Evolutionary conservation across 2,797 vertebrate genomes (phyloP), one percentile per base, ranked within the genome.

Genomic region (Yasuhikotakia modesta): DNA sequence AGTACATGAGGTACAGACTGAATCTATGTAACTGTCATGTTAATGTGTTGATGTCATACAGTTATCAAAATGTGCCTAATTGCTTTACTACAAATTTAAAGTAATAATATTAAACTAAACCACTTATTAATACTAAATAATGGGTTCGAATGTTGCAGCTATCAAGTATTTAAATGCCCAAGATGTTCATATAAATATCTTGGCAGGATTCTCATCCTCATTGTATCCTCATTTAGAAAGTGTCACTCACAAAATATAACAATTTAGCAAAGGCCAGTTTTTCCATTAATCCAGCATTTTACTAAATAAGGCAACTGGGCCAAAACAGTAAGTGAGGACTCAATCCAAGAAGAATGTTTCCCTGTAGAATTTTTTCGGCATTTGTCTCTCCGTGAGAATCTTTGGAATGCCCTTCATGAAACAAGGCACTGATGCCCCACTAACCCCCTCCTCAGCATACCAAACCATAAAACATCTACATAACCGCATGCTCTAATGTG

Each of bases 321-420:
- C 73, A 83, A n/a, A 84, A 78, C 46, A 61, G 65, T 77, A 21
- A 73, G 63, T 45, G 66, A 83, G 79, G 70, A 81, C 69, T 65
- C 72, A 79, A 72, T 50, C 76, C 67, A 78, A 78, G 81, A 79
- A 84, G 84, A 83, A 77, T 80, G 79, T 83, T 4, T 4, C 27
- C n/a, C n/a, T n/a, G n/a, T n/a, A n/a, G n/a, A 32, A 79, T 79
- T 82, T 73, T 1, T 81, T 77, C 73, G 80, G 53, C 61, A 4
- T 67, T 77, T 82, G 73, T 67, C 69, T 79, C 53, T 80, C 27
- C 67, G 69, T 53, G 85, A 87, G 87, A 91, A 92, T 92, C 84
- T 91, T 66, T 91, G 84, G 91, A 92, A 93, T 93, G 86, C 83
- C 85, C 74, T 71, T 69, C 64, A 43, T 79, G 73, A 84, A 85